Base-by-base conservation (phyloP, 1,140 invertebrate genomes). In the Ephestia elutella region DNA sequence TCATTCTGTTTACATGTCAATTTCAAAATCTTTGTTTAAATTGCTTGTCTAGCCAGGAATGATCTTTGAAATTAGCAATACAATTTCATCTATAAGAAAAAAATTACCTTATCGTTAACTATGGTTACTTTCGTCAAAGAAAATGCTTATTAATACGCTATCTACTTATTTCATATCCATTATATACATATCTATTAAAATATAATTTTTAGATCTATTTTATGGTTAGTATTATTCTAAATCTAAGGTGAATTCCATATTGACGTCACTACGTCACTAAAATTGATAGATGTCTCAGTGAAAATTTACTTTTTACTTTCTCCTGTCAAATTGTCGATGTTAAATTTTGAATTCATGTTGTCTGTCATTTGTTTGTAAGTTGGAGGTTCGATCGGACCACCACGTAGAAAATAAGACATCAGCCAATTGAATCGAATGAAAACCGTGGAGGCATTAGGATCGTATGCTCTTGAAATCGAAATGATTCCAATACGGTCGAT, bases 331-430 rank as follows among this genome's bases (percentile, higher is more conserved):
- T 44, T 44, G 38, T n/a, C n/a, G 38, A 44, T 44, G 38, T 44
- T 44, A 44, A 44, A 44, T 44, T 44, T 50, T 20, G 15, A 50
- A 50, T 50, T 20, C 38, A 44, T 44, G 38, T 44, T 17, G 38
- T n/a, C 54, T 38, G 35, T 11, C 54, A 44, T 55, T 44, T 20
- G 54, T 44, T 55, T 44, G 54, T 38, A 15, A 44, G 38, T 15
- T 44, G 38, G 32, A 38, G 32, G 5, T 44, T 63, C 57, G 62
- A 67, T 59, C 60, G 66, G 83, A 84, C 81, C 83, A 86, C 81
- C 83, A 60, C 51, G 77, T 71, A 66, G 78, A 68, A 83, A 86
- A 82, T 79, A 83, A 83, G 80, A 84, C 71, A 66, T 82, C 71
- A 73, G 71, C 75, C 82, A 79, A 83, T 86, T 83, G 83, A 76